Evolutionary conservation across 1,140 invertebrate genomes (phyloP).

Genomic region (Drosophila subobscura): DNA sequence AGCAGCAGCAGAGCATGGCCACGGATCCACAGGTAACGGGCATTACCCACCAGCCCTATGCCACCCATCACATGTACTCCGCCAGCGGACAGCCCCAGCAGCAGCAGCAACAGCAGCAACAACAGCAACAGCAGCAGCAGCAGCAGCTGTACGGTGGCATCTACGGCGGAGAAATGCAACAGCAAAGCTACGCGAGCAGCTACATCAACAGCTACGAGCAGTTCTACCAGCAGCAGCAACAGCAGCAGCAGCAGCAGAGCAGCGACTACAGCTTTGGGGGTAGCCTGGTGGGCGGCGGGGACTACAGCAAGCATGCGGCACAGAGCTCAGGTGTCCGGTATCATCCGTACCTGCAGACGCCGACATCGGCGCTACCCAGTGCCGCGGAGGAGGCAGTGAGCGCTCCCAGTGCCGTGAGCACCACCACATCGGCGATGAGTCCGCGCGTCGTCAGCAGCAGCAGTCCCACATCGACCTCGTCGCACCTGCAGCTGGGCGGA

Average conservation of each 20-base stretch:
- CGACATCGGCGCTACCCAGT: conserved; percentile 56
- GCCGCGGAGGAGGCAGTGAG: conserved; percentile 18
- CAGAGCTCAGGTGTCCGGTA: conserved; percentile 63
- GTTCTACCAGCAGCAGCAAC: conserved; percentile 79
- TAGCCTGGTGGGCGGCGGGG: conserved; percentile 3
- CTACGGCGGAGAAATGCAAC: conserved; percentile 88
- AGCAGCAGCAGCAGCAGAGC: conserved; percentile 61
- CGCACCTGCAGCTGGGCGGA: conserved; percentile 73
- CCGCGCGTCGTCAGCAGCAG: conserved; percentile 82
- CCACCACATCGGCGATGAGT: conserved; percentile 69
- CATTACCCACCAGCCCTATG: conserved; percentile 83
- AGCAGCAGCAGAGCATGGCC: conserved; percentile 35
- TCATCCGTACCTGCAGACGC: conserved; percentile 77
- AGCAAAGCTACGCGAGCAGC: conserved; percentile 61
- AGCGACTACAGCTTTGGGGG: conserved; percentile 42
- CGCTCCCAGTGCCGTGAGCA: conserved; percentile 50
- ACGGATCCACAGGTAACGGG: conserved; percentile 38
- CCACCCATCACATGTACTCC: conserved; percentile 62
- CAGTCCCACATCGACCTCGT: conserved; percentile 74
- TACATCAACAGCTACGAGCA: conserved; percentile 82
- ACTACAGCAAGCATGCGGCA: conserved; percentile 33
- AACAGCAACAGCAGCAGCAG: conserved; percentile 51
- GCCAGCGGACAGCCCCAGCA: conserved; percentile 63
- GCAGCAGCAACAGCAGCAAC: conserved; percentile 54
- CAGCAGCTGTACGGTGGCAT: conserved; percentile 84